phyloP scores from a whole-genome alignment of 2,797 vertebrate genomes.

The Hoplostethus atlanticus region DNA sequence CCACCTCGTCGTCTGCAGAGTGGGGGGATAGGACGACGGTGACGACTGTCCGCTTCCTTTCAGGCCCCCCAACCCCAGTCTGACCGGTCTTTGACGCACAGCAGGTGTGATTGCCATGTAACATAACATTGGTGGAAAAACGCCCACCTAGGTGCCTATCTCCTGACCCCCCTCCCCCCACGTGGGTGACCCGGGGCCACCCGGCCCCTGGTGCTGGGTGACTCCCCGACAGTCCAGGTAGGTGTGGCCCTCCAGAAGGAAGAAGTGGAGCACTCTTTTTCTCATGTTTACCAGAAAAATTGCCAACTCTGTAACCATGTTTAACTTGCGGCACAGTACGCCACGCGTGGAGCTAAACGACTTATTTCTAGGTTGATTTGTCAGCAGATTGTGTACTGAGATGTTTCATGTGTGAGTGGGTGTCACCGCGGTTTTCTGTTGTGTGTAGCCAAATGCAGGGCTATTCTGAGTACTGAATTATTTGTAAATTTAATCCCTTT shows the following conservation, averaged over 20 bases:
- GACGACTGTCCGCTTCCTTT: constrained; percentile 63
- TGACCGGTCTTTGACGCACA: constrained; percentile 70
- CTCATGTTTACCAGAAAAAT: constrained; percentile 1
- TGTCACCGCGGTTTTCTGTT: constrained; percentile 51
- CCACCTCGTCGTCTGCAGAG: constrained; percentile 56
- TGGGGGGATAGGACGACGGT: constrained; percentile 49
- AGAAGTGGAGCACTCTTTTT: constrained; percentile 23
- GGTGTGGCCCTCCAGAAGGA: constrained; percentile 80
- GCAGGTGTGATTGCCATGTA: constrained; percentile 87
- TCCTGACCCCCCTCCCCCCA: constrained; percentile 81
- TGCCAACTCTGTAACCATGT: constrained; percentile 47
- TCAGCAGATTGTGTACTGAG: constrained; percentile 56
- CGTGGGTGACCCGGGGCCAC: constrained; percentile 86
- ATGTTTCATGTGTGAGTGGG: constrained; percentile 30
- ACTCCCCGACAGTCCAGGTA: constrained; percentile 82
- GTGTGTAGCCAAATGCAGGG: constrained; percentile 54
- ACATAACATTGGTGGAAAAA: constrained; percentile 74
- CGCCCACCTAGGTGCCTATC: constrained; percentile 80
- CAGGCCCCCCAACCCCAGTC: constrained; percentile 49
- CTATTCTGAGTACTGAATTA: constrained; percentile 6
- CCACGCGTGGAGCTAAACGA: constrained; percentile 63
- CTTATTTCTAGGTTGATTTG: constrained; percentile 61
- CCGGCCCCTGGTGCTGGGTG: constrained; percentile 77
- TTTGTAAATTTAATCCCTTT: constrained; percentile 15
- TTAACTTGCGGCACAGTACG: constrained; percentile 53